Conservation (phyloP, 2,797 vertebrate species). For the Ctenopoma multispine region DNA sequence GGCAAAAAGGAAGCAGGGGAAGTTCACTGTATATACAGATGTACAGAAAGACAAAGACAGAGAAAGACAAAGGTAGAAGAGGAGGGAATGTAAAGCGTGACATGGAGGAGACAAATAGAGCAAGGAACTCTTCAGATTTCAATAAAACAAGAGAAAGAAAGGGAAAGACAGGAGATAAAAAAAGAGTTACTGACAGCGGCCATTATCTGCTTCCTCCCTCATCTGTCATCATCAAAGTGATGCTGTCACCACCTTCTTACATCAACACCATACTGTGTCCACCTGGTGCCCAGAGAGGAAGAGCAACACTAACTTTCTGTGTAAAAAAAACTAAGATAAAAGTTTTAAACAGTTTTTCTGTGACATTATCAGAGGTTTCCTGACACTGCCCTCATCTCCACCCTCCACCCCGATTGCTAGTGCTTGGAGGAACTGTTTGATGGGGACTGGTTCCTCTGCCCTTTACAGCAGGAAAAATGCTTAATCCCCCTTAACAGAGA, state of each 20-base stretch:
- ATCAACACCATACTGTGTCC: slow-evolving; percentile 36
- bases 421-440: slow-evolving; percentile 14
- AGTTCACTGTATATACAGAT: slow-evolving; percentile 29
- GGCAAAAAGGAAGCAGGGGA: slow-evolving; percentile 6
- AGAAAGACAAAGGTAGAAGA: background rate
- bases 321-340: slow-evolving; percentile 1
- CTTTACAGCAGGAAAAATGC: slow-evolving; percentile 20
- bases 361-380: slow-evolving; percentile 1
- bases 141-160: slow-evolving; percentile 38
- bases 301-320: slow-evolving; percentile 6
- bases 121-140: slow-evolving; percentile 39
- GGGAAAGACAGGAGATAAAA: slow-evolving; percentile 16
- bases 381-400: background rate
- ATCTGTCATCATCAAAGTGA: slow-evolving; percentile 66
- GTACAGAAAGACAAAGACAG: slow-evolving; percentile 27
- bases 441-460: slow-evolving; percentile 11
- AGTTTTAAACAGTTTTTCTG: slow-evolving; percentile 13
- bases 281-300: slow-evolving; percentile 33
- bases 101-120: slow-evolving; percentile 37
- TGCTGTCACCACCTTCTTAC: slow-evolving; percentile 54
- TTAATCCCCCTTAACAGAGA: slow-evolving; percentile 43
- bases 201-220: slow-evolving; percentile 60
- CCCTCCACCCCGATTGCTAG: background rate
- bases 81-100: slow-evolving; percentile 24
- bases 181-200: slow-evolving; percentile 56